Evolutionary conservation across 2,888 invertebrate species (phyloP).

Genomic region (Halocaridina rubra): DNA sequence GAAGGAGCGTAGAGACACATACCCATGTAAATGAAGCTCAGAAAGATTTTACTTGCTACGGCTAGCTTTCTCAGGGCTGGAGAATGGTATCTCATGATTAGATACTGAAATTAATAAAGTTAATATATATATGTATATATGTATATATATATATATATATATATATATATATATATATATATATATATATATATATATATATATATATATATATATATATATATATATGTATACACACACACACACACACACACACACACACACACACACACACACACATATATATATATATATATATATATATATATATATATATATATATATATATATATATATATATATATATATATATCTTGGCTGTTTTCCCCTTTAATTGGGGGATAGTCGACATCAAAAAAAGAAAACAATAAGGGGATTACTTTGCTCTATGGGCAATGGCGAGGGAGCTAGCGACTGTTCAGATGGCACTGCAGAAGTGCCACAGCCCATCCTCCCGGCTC

Average conservation of each 20-base stretch:
- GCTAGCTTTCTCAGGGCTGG: neutral
- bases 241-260: neutral
- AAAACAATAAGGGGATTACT: too few species aligned
- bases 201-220: neutral
- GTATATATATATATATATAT: neutral
- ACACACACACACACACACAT: neutral
- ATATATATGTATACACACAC: neutral
- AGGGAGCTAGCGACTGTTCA: too few species aligned
- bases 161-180: neutral
- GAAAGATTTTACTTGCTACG: neutral
- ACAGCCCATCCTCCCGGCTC: too few species aligned
- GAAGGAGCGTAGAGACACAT: constrained; percentile 13
- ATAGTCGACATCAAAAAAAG: too few species aligned
- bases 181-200: neutral
- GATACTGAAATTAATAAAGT: neutral
- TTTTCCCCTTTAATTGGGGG: too few species aligned
- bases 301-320: neutral
- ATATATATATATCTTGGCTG: neutral
- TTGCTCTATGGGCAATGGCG: too few species aligned
- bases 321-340: neutral
- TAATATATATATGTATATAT: neutral
- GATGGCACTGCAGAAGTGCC: too few species aligned
- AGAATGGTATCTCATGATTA: neutral
- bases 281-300: neutral
- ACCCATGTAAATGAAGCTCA: constrained; percentile 1